Evolutionary conservation across 2,888 invertebrate species (phyloP).

Genomic region (Acheta domesticus): DNA sequence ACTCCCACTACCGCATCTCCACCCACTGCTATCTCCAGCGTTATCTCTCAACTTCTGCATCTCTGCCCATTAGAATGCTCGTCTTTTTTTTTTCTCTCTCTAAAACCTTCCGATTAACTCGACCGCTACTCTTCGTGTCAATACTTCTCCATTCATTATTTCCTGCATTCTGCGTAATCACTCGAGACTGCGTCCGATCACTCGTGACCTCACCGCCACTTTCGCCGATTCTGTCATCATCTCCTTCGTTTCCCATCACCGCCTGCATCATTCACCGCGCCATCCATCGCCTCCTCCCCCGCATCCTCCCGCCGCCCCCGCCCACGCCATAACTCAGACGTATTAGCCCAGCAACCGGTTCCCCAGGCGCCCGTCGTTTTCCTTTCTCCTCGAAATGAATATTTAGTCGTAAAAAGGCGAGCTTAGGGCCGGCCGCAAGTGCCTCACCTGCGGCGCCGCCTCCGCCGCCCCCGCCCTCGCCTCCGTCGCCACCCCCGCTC

Average conservation of each 20-base stretch:
- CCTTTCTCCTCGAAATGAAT: background rate
- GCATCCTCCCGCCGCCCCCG: background rate
- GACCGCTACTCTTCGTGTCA: no score
- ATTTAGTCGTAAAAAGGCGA: constrained; percentile 18
- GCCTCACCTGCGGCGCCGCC: background rate
- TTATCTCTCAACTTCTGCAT: no score
- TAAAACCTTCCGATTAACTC: no score
- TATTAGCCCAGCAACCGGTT: background rate
- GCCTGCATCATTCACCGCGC: background rate
- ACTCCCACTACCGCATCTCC: no score
- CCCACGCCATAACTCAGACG: background rate
- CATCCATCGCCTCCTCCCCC: background rate
- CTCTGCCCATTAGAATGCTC: no score
- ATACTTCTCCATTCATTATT: no score
- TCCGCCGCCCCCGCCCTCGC: background rate
- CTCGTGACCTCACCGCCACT: background rate
- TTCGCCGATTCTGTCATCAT: background rate
- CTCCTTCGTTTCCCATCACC: background rate
- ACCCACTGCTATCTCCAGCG: no score
- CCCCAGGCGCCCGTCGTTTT: background rate
- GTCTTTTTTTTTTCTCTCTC: no score
- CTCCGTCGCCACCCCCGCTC: background rate
- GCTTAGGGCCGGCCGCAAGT: background rate
- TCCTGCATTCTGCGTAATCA: no score
- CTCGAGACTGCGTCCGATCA: background rate